Percentiles rank a stretch among this genome's conserved stretches.
phyloP scores from a whole-genome alignment of 2,113 vertebrate species.

The Sardina pilchardus region DNA sequence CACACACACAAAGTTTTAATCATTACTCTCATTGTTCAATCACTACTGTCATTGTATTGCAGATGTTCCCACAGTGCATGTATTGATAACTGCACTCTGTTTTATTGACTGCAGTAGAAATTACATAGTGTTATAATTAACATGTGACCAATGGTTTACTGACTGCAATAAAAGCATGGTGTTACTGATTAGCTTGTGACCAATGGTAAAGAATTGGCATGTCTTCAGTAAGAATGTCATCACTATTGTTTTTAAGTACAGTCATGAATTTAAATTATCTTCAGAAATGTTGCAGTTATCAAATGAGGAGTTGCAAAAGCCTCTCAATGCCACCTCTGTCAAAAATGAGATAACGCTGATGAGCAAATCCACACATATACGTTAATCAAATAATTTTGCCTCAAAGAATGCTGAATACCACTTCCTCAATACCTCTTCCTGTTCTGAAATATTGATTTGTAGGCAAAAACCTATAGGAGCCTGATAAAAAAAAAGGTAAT shows the following conservation, averaged over 20 bases:
- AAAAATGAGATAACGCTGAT: no score
- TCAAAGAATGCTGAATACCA: no score
- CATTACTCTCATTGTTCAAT: no score
- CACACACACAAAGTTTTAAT: neutral
- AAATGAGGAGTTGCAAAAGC: no score
- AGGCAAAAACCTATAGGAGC: no score
- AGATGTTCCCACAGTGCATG: neutral
- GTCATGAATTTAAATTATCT: neutral
- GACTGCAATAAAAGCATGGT: neutral
- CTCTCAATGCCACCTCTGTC: no score
- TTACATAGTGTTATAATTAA: neutral
- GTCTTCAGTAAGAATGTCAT: neutral
- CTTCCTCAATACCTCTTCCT: no score
- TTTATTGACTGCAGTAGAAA: neutral
- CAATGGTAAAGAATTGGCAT: neutral
- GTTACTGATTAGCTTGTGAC: no score
- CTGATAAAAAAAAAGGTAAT: no score
- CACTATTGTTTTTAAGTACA: neutral
- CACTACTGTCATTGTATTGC: neutral
- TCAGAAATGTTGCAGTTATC: neutral
- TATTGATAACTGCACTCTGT: neutral
- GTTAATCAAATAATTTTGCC: no score
- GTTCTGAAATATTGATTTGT: no score
- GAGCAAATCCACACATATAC: no score
- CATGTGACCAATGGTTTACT: neutral